Base-by-base conservation (phyloP, 2,113 vertebrate genomes). In the Amphiprion ocellaris region DNA sequence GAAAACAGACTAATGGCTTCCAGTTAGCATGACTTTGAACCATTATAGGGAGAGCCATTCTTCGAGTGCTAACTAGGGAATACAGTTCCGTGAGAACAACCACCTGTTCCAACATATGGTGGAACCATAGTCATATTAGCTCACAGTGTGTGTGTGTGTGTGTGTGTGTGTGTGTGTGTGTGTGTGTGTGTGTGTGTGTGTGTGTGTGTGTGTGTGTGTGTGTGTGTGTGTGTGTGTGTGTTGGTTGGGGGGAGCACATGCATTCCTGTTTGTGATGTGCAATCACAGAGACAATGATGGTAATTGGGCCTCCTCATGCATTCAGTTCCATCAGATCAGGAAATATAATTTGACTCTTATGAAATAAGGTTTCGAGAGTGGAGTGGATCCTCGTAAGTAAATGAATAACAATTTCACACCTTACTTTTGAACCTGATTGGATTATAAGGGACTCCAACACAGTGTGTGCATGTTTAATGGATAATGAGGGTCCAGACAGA, bases 21-120 rank as follows among this genome's bases (percentile, higher is more conserved):
- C 24, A 16, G 39, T 76, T 61, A 67, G 71, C 2, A 0, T 28
- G 59, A 75, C 53, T 44, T 41, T 54, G 11, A 54, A 60, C 33
- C 21, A 30, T 28, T 15, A 55, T 21, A 21, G 10, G 21, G 8
- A 53, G 26, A 78, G 9, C 5, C 37, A 46, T 69, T 68, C 12
- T 61, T 65, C 56, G 28, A 68, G 7, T 14, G 61, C 46, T 76
- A 76, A 86, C 65, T 52, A 55, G 64, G 49, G 21, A 69, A 58
- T 46, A n/a, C 47, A 52, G 23, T 21, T 33, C 39, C 44, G 46
- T 58, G 69, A 81, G 60, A 66, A 46, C 69, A 69, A 75, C 58
- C 86, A 85, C 82, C 86, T 85, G 86, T 80, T 80, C 64, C 30
- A 39, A 63, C 79, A 80, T 82, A 85, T 82, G 79, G 59, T 39